These are phyloP conservation scores for Liasis olivaceus DNA, from an alignment of 2,797 vertebrate genomes.

Conservation along the genomic window DNA sequence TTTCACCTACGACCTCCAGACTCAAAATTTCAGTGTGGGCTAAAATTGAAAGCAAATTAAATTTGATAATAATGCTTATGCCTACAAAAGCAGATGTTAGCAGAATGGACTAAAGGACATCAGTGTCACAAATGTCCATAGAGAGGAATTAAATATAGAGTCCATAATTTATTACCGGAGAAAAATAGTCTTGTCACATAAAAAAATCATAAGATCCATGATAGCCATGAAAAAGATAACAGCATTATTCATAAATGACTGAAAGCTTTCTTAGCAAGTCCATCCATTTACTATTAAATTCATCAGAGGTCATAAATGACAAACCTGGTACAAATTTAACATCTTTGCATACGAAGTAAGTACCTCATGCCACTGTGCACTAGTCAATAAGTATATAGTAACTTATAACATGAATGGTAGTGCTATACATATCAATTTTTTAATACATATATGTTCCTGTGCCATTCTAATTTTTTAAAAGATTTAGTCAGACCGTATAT, in stretches of 20 bases:
- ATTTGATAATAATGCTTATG: background rate
- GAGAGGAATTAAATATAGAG: slow-evolving; percentile 1
- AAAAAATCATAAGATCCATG: background rate
- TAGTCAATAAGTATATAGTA: background rate
- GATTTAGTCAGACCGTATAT: background rate
- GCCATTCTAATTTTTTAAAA: background rate
- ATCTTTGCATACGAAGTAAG: background rate
- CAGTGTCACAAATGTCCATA: background rate
- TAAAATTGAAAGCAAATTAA: background rate
- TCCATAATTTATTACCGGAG: slow-evolving; percentile 3
- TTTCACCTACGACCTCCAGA: background rate
- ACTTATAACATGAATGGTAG: background rate
- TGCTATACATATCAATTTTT: background rate
- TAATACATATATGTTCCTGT: background rate
- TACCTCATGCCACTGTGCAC: background rate
- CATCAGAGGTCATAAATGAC: slow-evolving; percentile 18
- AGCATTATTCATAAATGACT: background rate
- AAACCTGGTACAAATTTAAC: background rate
- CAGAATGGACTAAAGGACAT: slow-evolving; percentile 5
- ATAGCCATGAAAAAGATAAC: slow-evolving; percentile 16
- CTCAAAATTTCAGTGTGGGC: background rate
- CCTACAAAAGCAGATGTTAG: slow-evolving; percentile 10
- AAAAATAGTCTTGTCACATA: slow-evolving; percentile 27
- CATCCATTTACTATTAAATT: background rate
- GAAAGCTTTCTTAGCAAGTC: background rate